Evolutionary conservation across 2,113 vertebrate genomes (phyloP).

Genomic region (Spizaetus ornatus): DNA sequence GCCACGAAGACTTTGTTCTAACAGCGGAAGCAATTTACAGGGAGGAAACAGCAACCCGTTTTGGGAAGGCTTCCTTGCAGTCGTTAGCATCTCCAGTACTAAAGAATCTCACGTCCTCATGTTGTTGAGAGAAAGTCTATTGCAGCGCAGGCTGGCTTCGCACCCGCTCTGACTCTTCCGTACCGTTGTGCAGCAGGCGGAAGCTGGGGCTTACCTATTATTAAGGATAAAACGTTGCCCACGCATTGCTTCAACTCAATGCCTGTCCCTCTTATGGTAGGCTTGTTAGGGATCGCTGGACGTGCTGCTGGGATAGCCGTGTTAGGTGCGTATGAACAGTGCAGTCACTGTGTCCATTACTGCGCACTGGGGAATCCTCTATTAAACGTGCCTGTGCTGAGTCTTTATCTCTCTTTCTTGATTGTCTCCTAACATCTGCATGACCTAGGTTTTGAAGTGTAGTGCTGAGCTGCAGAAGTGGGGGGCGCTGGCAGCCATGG

Average conservation of each 20-base stretch:
- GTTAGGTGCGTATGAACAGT: not conserved
- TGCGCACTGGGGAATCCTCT: not conserved
- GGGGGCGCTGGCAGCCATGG: not conserved
- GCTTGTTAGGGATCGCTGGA: not conserved
- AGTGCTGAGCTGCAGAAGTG: not conserved
- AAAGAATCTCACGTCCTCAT: not conserved
- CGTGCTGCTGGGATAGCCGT: not conserved
- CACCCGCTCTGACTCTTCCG: not conserved
- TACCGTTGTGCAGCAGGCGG: rapidly evolving
- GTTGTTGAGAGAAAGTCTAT: rapidly evolving
- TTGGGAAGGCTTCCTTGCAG: not conserved
- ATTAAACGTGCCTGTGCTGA: not conserved
- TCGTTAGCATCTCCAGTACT: not conserved
- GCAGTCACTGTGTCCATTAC: rapidly evolving
- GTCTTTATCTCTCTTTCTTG: not conserved
- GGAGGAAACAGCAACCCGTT: not conserved
- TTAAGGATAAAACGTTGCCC: not conserved
- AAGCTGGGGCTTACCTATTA: rapidly evolving
- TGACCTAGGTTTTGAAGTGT: not conserved
- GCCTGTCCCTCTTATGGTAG: rapidly evolving
- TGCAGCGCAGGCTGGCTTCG: not conserved
- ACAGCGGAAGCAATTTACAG: not conserved
- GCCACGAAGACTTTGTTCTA: slow-evolving; percentile 13
- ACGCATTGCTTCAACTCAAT: rapidly evolving
- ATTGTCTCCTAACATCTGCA: not conserved